Base-by-base conservation (phyloP, 2,113 vertebrate species). In the Andinoacara biseriatus region DNA sequence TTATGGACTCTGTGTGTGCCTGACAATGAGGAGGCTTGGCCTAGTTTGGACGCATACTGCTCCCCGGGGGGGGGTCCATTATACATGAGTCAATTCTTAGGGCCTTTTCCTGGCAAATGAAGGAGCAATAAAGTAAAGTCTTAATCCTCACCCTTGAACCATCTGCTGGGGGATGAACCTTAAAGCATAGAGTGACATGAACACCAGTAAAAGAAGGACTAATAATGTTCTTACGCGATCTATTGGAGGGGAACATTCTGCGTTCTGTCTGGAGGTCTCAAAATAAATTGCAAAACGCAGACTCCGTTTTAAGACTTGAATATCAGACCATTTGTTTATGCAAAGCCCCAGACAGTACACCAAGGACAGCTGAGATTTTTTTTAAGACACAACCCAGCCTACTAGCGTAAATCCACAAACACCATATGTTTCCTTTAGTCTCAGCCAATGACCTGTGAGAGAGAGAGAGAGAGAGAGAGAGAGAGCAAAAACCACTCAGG, bases 111-210 rank as follows among this genome's bases (percentile, higher is more conserved):
- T 56, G 67, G 26, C 31, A 85, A 89, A 91, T 76, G 60, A 90
- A 91, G 82, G 82, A 85, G 90, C 76, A 89, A 81, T 76, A 67
- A 77, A 83, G 86, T 88, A 58, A 79, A 89, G 86, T 89, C 87
- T 87, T 92, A 93, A 94, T 92, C 91, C 88, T 79, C 61, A 86
- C 11, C 78, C 81, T 40, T 77, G 22, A 90, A 87, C 93, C 89
- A 93, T 94, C 91, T 93, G 92, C 85, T 83, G 26, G 4, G 62
- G 18, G 69, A 84, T 82, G 78, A 84, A 89, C 74, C 60, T 85
- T 81, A 57, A 81, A 69, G 58, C 58, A 38, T 17, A 33, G 46
- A 67, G 58, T 67, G 18, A 86, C 40, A 17, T 63, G 49, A 80
- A 72, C 59, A 52, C 33, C 52, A 58, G 60, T 31, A 57, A 77